Percentiles rank a stretch among this genome's conserved stretches.
These are phyloP conservation scores for Caenorhabditis parvicauda DNA, from an alignment of 2,888 invertebrate genomes.

Conservation along the genomic window DNA sequence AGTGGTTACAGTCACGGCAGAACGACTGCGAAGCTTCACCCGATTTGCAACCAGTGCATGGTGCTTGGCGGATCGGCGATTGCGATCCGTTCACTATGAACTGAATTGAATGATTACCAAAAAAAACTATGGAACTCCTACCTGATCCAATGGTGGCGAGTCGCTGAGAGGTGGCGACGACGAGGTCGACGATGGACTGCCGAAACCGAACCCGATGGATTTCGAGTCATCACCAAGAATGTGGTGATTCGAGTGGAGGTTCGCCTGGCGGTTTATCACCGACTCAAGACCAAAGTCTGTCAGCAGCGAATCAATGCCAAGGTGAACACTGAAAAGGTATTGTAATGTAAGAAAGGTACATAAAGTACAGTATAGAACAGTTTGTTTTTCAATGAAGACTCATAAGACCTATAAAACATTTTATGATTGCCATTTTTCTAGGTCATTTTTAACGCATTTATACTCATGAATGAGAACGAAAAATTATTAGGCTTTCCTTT, in stretches of 20 bases:
- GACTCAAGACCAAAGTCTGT: slow-evolving; percentile 67
- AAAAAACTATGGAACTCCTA: too few species aligned
- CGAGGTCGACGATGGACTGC: slow-evolving; percentile 64
- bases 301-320: slow-evolving; percentile 71
- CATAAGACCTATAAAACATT: too few species aligned
- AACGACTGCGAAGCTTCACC: slow-evolving; percentile 50
- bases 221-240: slow-evolving; percentile 10
- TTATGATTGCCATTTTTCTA: too few species aligned
- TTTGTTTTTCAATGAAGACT: too few species aligned
- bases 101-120: too few species aligned
- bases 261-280: slow-evolving; percentile 36
- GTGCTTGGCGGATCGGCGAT: slow-evolving; percentile 1
- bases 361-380: too few species aligned
- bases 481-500: too few species aligned
- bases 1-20: slow-evolving; percentile 81
- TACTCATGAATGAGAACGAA: too few species aligned
- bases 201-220: slow-evolving; percentile 34
- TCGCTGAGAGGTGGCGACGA: slow-evolving; percentile 45
- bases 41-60: slow-evolving; percentile 87
- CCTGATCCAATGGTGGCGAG: slow-evolving; percentile 31
- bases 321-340: slow-evolving; percentile 30
- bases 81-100: too few species aligned
- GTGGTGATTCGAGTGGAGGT: too few species aligned
- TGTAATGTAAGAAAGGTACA: background rate
- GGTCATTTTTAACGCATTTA: too few species aligned